These are phyloP conservation scores for Operophtera brumata DNA, from an alignment of 2,888 invertebrate genomes.

Conservation along the genomic window DNA sequence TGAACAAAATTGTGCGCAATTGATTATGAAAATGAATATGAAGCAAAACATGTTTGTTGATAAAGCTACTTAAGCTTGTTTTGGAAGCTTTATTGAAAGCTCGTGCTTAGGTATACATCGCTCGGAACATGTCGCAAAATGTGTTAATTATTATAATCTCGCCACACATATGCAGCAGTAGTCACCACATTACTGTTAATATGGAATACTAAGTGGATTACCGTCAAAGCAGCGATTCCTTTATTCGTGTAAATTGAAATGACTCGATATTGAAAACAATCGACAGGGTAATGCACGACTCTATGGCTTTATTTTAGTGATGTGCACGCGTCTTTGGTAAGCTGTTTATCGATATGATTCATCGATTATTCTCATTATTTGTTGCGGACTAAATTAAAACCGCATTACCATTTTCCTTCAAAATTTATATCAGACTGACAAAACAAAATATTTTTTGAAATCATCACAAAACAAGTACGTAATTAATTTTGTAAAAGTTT, in stretches of 20 bases:
- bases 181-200: slow-evolving; percentile 39
- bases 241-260: slow-evolving; percentile 77
- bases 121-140: slow-evolving; percentile 35
- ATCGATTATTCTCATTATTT: no score
- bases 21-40: no score
- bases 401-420: no score
- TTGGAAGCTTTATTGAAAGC: background rate
- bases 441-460: no score
- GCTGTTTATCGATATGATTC: slow-evolving; percentile 24
- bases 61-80: no score
- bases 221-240: slow-evolving; percentile 70
- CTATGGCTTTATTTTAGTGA: slow-evolving; percentile 45
- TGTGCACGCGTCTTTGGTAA: slow-evolving; percentile 14
- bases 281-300: slow-evolving; percentile 75
- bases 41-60: no score
- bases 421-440: no score
- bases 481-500: no score
- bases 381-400: no score
- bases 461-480: no score
- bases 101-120: slow-evolving; percentile 1
- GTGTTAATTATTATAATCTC: slow-evolving; percentile 65
- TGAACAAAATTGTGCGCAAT: no score
- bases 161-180: slow-evolving; percentile 60
- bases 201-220: slow-evolving; percentile 62
- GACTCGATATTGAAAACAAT: slow-evolving; percentile 78